Percentiles rank a stretch among this genome's conserved stretches.
Evolutionary conservation across 2,797 vertebrate genomes (phyloP).

Genomic region (Aldrovandia affinis): DNA sequence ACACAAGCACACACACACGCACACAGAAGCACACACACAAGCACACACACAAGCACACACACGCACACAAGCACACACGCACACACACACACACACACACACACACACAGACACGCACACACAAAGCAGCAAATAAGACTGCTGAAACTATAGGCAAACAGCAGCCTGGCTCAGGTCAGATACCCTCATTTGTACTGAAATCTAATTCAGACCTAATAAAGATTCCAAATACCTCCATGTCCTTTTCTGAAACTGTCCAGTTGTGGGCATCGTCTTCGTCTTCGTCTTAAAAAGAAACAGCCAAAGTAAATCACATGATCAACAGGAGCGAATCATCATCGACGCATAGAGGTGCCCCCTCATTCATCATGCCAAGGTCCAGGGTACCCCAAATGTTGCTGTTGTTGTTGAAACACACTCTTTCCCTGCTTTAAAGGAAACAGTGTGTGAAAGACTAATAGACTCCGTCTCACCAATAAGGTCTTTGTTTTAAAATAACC

Average conservation of each 20-base stretch:
- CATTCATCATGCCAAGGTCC: neutral
- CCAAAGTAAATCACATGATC: neutral
- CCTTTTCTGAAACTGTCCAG: constrained; percentile 86
- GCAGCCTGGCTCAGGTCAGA: neutral
- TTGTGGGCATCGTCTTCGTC: constrained; percentile 50
- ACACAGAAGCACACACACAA: too few species aligned
- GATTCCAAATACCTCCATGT: constrained; percentile 76
- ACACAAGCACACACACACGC: too few species aligned
- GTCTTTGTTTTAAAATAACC: neutral
- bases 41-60: too few species aligned
- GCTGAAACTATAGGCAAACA: neutral
- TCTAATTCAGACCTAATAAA: neutral
- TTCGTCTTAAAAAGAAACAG: constrained; percentile 49
- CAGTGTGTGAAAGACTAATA: neutral
- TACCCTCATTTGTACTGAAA: neutral
- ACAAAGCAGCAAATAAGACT: neutral
- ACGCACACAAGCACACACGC: too few species aligned
- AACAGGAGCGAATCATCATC: too few species aligned
- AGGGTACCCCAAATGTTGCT: neutral
- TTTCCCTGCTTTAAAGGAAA: neutral
- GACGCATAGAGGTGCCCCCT: neutral
- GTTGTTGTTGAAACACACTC: too few species aligned
- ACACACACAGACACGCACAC: too few species aligned
- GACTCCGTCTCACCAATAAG: neutral
- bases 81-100: too few species aligned